phyloP scores from a whole-genome alignment of 2,888 invertebrate species.

The Protodeltote pygarga region DNA sequence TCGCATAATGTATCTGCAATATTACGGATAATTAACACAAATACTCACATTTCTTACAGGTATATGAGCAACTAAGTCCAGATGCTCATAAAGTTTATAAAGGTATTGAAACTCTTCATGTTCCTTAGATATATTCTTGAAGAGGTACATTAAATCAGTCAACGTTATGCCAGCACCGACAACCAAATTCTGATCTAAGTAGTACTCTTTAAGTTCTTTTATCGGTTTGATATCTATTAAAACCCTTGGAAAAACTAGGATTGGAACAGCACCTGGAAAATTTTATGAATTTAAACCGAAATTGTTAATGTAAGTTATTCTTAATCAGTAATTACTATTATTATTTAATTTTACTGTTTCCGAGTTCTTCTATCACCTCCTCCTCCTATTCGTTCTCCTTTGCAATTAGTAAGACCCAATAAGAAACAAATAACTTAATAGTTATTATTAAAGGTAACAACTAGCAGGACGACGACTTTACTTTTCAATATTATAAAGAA shows the following conservation, averaged over 20 bases:
- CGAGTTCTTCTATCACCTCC: too few relatives aligned
- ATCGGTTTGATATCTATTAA: conserved; percentile 89
- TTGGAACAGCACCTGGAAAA: conserved; percentile 75
- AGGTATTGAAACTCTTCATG: conserved; percentile 87
- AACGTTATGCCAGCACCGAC: conserved; percentile 88
- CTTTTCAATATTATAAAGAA: too few relatives aligned
- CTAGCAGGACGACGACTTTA: too few relatives aligned
- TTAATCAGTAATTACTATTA: too few relatives aligned
- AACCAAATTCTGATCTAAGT: conserved; percentile 75
- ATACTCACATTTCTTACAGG: conserved; percentile 90
- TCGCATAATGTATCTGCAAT: too few relatives aligned
- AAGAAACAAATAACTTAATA: too few relatives aligned
- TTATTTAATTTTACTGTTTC: too few relatives aligned
- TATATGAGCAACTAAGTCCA: conserved; percentile 90
- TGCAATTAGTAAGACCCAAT: too few relatives aligned
- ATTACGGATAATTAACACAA: neutral
- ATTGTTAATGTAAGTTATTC: too few relatives aligned
- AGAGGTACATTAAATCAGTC: conserved; percentile 84
- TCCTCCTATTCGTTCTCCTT: too few relatives aligned
- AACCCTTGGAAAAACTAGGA: conserved; percentile 73
- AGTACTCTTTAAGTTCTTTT: conserved; percentile 82
- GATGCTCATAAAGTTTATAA: conserved; percentile 87
- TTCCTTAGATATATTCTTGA: conserved; percentile 63
- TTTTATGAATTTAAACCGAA: neutral
- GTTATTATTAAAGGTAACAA: too few relatives aligned